These are phyloP conservation scores for Octonoba sinensis DNA, from an alignment of 2,888 invertebrate species.

Conservation along the genomic window DNA sequence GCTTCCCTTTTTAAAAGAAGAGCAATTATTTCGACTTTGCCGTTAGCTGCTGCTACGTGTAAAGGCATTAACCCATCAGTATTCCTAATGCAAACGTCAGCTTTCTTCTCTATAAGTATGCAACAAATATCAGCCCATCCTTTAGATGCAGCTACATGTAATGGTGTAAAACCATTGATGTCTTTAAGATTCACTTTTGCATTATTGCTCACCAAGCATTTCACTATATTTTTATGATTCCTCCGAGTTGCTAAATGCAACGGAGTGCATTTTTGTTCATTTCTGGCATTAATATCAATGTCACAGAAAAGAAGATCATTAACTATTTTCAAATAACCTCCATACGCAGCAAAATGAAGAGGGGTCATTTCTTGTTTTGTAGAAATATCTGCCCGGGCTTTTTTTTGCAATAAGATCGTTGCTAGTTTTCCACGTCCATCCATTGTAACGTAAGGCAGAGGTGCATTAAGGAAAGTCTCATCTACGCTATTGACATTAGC, in stretches of 20 bases:
- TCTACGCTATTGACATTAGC: neutral
- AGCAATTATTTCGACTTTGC: neutral
- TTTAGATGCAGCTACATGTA: neutral
- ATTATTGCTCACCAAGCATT: neutral
- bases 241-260: neutral
- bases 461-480: neutral
- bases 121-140: neutral
- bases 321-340: conserved; percentile 9
- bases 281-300: neutral
- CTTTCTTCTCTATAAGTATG: neutral
- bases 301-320: neutral
- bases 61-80: neutral
- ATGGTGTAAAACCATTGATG: neutral
- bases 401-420: conserved; percentile 9
- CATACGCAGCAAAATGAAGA: conserved; percentile 33
- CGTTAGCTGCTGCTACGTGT: neutral
- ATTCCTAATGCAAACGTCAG: neutral
- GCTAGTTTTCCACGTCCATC: conserved; percentile 16
- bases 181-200: neutral
- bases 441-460: conserved; percentile 34
- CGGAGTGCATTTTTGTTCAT: neutral
- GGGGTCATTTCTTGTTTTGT: conserved; percentile 17
- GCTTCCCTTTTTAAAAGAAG: neutral
- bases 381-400: conserved; percentile 18
- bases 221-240: conserved; percentile 6